These are phyloP conservation scores for Subacronicta megacephala DNA, from an alignment of 2,888 invertebrate species.

Conservation along the genomic window DNA sequence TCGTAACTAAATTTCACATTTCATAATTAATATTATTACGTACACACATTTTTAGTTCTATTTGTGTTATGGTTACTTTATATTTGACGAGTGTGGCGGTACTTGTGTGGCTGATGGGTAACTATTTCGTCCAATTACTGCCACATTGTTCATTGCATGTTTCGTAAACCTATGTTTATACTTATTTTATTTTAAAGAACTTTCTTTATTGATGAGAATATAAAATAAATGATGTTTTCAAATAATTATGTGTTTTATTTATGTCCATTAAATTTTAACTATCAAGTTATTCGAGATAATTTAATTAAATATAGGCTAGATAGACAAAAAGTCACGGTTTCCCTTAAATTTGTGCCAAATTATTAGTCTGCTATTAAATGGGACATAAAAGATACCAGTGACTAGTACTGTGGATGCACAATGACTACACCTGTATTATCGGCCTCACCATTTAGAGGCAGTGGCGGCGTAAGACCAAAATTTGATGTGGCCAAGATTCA, in stretches of 20 bases:
- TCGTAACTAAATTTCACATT: slow-evolving; percentile 73
- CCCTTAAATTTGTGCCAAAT: too few relatives aligned
- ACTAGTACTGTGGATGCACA: too few relatives aligned
- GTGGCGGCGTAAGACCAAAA: too few relatives aligned
- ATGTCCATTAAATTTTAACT: too few relatives aligned
- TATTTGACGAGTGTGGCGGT: slow-evolving; percentile 65
- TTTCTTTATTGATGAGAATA: slow-evolving; percentile 87
- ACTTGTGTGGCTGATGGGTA: slow-evolving; percentile 7
- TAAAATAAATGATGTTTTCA: slow-evolving; percentile 90
- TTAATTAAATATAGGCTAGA: too few relatives aligned
- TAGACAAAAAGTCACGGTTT: too few relatives aligned
- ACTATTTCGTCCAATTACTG: slow-evolving; percentile 49
- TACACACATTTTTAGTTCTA: slow-evolving; percentile 84
- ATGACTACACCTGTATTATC: too few relatives aligned
- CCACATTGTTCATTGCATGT: slow-evolving; percentile 79
- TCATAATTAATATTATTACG: slow-evolving; percentile 74
- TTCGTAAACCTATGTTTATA: slow-evolving; percentile 83
- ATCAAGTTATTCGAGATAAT: too few relatives aligned
- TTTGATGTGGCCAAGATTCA: too few relatives aligned
- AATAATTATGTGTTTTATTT: slow-evolving; percentile 64
- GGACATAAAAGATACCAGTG: too few relatives aligned
- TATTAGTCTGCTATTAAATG: too few relatives aligned
- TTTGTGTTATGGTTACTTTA: slow-evolving; percentile 77
- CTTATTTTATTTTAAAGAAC: slow-evolving; percentile 87
- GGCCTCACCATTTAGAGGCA: too few relatives aligned